Percentiles rank a stretch among this genome's conserved stretches.
These are phyloP conservation scores for human DNA, from an alignment of 2,113 vertebrate species.

Conservation along the genomic window GRCh38 chr1:194736001-194736500, in stretches of 20 bases:
- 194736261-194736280: not conserved
- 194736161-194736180: not conserved
- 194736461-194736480: not conserved
- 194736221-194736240: not conserved
- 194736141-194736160: not conserved
- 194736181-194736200: not conserved
- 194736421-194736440: not conserved
- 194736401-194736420: not conserved
- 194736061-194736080: not conserved
- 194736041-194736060: not conserved
- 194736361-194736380: not conserved
- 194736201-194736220: not conserved
- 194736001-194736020: too few relatives aligned
- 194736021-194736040: not conserved
- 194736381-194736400: not conserved
- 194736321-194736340: not conserved
- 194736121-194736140: not conserved
- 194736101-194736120: not conserved
- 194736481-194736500: not conserved
- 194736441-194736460: not conserved
- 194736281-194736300: not conserved
- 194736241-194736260: not conserved
- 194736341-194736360: not conserved
- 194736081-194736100: not conserved
- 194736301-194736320: not conserved